Evolutionary conservation across 2,888 invertebrate species (phyloP).

Genomic region (Stenoptilia bipunctidactyla): DNA sequence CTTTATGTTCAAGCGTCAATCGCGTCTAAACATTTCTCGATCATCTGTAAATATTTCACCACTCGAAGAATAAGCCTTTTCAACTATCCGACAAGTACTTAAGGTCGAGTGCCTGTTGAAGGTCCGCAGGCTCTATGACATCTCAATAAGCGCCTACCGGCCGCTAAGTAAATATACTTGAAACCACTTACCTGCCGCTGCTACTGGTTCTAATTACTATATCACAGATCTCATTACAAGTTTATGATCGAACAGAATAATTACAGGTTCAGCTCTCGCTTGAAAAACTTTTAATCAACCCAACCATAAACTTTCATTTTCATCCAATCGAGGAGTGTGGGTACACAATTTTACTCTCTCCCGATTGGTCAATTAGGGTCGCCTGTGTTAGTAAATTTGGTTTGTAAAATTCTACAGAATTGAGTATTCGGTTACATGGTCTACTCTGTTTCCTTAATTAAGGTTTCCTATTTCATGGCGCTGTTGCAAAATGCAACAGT

Average conservation of each 20-base stretch:
- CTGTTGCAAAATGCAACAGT: no score
- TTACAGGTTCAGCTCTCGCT: conserved; percentile 15
- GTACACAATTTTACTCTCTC: conserved; percentile 28
- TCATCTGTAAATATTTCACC: no score
- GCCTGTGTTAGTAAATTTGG: neutral
- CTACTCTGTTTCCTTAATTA: no score
- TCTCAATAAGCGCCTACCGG: neutral
- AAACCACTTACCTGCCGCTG: neutral
- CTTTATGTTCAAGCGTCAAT: no score
- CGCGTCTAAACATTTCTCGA: no score
- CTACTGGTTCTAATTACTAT: neutral
- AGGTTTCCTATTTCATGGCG: no score
- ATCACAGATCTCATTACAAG: conserved; percentile 23
- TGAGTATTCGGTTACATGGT: no score
- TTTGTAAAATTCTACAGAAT: no score
- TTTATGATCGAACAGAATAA: conserved; percentile 13
- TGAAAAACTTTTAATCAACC: conserved; percentile 30
- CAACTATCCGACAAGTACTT: no score
- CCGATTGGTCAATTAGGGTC: conserved; percentile 18
- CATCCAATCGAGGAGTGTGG: conserved; percentile 25
- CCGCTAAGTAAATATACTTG: neutral
- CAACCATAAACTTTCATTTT: conserved; percentile 36
- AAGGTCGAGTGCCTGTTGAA: no score
- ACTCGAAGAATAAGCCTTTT: no score
- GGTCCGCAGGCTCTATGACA: neutral